Conservation (phyloP, 2,113 vertebrate genomes). For the Trematocara macrostoma region DNA sequence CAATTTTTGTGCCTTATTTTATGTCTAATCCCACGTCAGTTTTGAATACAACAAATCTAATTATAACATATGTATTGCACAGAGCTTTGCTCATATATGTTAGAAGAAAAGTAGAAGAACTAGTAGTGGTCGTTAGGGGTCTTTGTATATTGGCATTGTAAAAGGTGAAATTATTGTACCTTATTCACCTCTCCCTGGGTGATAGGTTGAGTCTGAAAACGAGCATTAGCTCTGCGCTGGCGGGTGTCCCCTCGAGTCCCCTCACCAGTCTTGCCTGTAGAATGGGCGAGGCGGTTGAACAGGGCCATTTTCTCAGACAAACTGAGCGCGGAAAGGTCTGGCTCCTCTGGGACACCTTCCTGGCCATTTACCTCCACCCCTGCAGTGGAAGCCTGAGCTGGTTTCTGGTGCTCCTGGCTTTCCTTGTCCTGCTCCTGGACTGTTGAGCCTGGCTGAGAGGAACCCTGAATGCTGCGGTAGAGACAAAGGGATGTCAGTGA, state of each 20-base stretch:
- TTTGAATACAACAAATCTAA: neutral
- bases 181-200: conserved; percentile 91
- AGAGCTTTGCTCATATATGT: neutral
- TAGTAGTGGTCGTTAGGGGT: neutral
- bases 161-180: conserved; percentile 60
- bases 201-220: conserved; percentile 95
- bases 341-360: conserved; percentile 68
- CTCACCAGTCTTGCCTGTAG: conserved; percentile 71
- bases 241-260: conserved; percentile 70
- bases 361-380: neutral
- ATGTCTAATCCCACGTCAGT: accelerated
- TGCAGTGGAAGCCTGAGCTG: neutral
- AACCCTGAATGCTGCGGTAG: conserved; percentile 51
- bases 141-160: neutral
- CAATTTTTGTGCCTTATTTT: neutral
- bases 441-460: conserved; percentile 28
- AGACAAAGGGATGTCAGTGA: neutral
- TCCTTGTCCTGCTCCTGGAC: conserved; percentile 52
- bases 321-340: conserved; percentile 86
- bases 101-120: neutral
- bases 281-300: conserved; percentile 88
- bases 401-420: conserved; percentile 5
- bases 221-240: conserved; percentile 82
- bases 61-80: neutral
- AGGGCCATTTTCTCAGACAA: conserved; percentile 95